Conservation (phyloP, 2,888 invertebrate species). For the Agrochola litura region DNA sequence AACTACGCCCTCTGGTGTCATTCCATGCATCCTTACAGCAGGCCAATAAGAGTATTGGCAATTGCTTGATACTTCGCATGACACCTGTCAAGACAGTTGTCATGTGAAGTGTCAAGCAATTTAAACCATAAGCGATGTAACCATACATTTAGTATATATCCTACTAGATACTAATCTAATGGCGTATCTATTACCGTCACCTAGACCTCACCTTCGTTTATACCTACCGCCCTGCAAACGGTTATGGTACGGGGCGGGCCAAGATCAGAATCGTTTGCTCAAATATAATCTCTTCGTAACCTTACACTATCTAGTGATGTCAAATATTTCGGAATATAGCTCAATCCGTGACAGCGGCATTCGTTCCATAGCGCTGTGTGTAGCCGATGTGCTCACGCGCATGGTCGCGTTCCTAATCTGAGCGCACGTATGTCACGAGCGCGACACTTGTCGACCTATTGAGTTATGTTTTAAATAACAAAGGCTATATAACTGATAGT, state of each 20-base stretch:
- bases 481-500: not conserved
- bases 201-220: not conserved
- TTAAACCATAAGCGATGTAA: not conserved
- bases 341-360: conserved; percentile 58
- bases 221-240: not conserved
- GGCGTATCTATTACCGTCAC: too few relatives aligned
- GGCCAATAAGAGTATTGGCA: not conserved
- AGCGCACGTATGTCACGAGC: conserved; percentile 65
- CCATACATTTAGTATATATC: not conserved
- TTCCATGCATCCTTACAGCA: too few relatives aligned
- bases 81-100: not conserved
- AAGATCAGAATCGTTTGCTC: not conserved
- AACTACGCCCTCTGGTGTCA: too few relatives aligned
- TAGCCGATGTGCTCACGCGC: conserved; percentile 43
- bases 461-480: conserved; percentile 17
- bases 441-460: conserved; percentile 48
- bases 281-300: not conserved
- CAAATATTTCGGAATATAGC: conserved; percentile 35
- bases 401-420: conserved; percentile 56
- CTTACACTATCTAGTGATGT: conserved; percentile 1
- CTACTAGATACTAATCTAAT: too few relatives aligned
- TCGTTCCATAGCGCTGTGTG: conserved; percentile 53
- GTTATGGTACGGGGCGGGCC: too few relatives aligned
- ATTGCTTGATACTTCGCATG: too few relatives aligned
- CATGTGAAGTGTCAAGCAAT: not conserved